Evolutionary conservation across 2,797 vertebrate genomes (phyloP).

Genomic region (Liparis tanakae): DNA sequence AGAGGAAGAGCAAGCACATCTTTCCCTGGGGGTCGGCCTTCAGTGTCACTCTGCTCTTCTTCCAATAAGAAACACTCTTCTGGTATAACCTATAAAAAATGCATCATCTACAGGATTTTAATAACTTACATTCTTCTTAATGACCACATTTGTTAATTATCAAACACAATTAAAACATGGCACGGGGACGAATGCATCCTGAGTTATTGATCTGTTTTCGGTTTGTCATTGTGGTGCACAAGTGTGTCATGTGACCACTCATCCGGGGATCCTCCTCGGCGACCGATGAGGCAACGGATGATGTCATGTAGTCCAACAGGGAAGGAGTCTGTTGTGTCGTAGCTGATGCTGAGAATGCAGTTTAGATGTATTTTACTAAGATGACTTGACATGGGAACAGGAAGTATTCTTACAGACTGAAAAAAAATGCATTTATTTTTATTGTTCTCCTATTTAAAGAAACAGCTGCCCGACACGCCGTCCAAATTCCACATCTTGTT

Average conservation of each 20-base stretch:
- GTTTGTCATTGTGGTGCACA: slow-evolving; percentile 19
- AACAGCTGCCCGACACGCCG: slow-evolving; percentile 86
- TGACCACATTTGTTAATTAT: not conserved
- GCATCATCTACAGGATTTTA: not conserved
- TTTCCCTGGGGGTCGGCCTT: too few species aligned
- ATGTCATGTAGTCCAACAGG: slow-evolving; percentile 32
- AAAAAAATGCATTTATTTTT: not conserved
- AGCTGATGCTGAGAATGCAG: not conserved
- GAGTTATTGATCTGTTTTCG: slow-evolving; percentile 9
- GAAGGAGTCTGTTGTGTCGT: slow-evolving; percentile 16
- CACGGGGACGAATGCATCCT: slow-evolving; percentile 9
- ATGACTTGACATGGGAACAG: not conserved
- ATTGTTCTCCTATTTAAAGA: slow-evolving; percentile 77
- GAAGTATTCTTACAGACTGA: not conserved
- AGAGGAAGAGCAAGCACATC: too few species aligned
- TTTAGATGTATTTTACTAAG: not conserved
- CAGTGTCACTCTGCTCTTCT: too few species aligned
- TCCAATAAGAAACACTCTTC: too few species aligned
- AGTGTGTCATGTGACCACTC: slow-evolving; percentile 25
- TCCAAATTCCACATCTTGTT: slow-evolving; percentile 98
- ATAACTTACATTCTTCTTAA: not conserved
- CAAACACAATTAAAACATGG: not conserved
- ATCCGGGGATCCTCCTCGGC: slow-evolving; percentile 39
- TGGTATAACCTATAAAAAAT: too few species aligned
- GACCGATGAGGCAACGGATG: slow-evolving; percentile 34